A percentile compares a stretch with the other conserved stretches of the same genome.
Evolutionary conservation across 1,140 invertebrate species (phyloP).

Genomic region (Calephelis nemesis): DNA sequence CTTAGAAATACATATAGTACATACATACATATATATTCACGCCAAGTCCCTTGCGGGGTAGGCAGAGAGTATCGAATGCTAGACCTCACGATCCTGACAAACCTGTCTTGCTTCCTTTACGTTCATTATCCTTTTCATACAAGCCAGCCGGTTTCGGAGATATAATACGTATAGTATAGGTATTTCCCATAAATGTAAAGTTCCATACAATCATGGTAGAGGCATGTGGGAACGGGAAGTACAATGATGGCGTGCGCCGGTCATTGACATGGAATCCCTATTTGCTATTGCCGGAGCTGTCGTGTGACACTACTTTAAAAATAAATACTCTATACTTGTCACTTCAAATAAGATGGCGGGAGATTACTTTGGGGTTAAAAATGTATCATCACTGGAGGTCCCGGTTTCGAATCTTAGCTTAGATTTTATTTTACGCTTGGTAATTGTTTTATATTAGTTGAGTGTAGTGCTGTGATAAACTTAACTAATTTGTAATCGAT

Average conservation of each 20-base stretch:
- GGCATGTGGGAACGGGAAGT: conserved; percentile 45
- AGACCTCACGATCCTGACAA: too few species aligned
- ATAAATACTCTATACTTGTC: background rate
- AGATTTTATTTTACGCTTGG: conserved; percentile 3
- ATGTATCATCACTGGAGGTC: background rate
- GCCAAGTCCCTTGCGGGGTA: too few species aligned
- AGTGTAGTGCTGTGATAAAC: too few species aligned
- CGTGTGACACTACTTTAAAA: background rate
- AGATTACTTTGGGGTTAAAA: background rate
- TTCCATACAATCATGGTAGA: conserved; percentile 30
- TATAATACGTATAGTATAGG: too few species aligned
- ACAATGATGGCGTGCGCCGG: conserved; percentile 36
- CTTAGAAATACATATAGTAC: too few species aligned
- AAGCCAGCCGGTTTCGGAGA: too few species aligned
- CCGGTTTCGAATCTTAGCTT: background rate
- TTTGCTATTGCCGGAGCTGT: background rate
- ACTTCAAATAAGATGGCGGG: background rate
- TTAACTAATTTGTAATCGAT: too few species aligned
- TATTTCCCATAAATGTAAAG: conserved; percentile 23
- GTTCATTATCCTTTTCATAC: too few species aligned
- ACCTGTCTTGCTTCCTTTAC: too few species aligned
- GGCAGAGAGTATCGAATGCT: too few species aligned
- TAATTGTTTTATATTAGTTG: background rate
- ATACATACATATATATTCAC: too few species aligned
- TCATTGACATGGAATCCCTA: conserved; percentile 38